These are phyloP conservation scores for Sparidentex hasta DNA, from an alignment of 2,797 vertebrate genomes.

Conservation along the genomic window DNA sequence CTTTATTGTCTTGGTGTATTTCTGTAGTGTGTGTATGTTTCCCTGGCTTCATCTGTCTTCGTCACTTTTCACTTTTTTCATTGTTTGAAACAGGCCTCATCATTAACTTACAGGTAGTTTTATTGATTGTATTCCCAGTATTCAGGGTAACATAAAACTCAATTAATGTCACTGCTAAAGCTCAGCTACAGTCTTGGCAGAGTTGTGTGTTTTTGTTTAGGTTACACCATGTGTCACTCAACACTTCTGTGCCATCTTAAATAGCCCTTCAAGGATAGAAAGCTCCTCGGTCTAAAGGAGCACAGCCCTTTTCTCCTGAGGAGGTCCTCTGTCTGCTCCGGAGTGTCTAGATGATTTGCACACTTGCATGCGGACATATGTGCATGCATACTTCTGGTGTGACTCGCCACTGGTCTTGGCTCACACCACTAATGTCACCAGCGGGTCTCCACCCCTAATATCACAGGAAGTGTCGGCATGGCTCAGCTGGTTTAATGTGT, in stretches of 20 bases:
- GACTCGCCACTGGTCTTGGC: slow-evolving; percentile 32
- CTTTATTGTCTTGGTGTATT: background rate
- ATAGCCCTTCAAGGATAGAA: slow-evolving; percentile 23
- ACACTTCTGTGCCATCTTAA: slow-evolving; percentile 32
- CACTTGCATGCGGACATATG: slow-evolving; percentile 18
- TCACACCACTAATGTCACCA: slow-evolving; percentile 36
- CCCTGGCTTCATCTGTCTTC: background rate
- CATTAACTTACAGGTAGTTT: slow-evolving; percentile 3
- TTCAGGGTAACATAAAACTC: slow-evolving; percentile 24
- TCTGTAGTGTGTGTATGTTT: background rate
- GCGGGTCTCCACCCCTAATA: slow-evolving; percentile 18
- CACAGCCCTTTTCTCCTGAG: background rate
- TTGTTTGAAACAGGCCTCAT: background rate
- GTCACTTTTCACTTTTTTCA: background rate
- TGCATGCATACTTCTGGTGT: slow-evolving; percentile 22
- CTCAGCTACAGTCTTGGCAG: slow-evolving; percentile 51
- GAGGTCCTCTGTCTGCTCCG: slow-evolving; percentile 21
- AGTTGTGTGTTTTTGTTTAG: slow-evolving; percentile 51
- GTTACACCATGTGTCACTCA: slow-evolving; percentile 51
- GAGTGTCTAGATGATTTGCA: slow-evolving; percentile 21
- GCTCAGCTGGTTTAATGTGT: slow-evolving; percentile 9
- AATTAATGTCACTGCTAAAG: slow-evolving; percentile 30
- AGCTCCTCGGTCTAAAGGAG: background rate
- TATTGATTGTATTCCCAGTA: slow-evolving; percentile 12
- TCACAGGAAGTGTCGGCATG: slow-evolving; percentile 20